These are phyloP conservation scores for Lepidotrigona ventralis DNA, from an alignment of 1,140 invertebrate species.

Conservation along the genomic window DNA sequence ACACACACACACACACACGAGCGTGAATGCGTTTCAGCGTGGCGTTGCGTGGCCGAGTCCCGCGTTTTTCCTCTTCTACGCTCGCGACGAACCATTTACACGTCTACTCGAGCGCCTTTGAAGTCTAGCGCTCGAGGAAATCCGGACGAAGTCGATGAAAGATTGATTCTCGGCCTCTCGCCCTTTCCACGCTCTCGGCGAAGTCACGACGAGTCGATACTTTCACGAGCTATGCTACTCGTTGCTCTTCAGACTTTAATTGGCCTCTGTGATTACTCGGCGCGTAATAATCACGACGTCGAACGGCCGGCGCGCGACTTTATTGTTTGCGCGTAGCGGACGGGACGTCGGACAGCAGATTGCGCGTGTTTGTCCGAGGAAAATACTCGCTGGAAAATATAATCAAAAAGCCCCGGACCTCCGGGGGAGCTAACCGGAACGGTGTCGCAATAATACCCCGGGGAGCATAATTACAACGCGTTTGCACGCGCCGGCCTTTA, in stretches of 20 bases:
- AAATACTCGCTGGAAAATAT: slow-evolving; percentile 16
- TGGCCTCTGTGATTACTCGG: not conserved
- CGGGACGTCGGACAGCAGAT: slow-evolving; percentile 6
- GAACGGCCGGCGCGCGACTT: not conserved
- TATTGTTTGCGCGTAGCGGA: slow-evolving; percentile 12
- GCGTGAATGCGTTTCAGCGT: slow-evolving; percentile 2
- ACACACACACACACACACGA: not conserved
- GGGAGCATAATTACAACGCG: slow-evolving; percentile 15
- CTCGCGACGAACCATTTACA: slow-evolving; percentile 13
- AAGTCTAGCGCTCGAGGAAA: not conserved
- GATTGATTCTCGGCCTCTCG: slow-evolving; percentile 15
- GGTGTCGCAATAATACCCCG: slow-evolving; percentile 8
- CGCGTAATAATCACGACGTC: not conserved
- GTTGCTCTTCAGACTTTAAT: not conserved
- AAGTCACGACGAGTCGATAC: no score
- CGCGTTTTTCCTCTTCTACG: not conserved
- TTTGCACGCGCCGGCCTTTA: not conserved
- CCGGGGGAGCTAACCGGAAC: no score
- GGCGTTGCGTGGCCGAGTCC: not conserved
- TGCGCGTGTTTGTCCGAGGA: slow-evolving; percentile 13
- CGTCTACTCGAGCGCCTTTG: slow-evolving; percentile 30
- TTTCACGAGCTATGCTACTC: no score
- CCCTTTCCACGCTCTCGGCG: no score
- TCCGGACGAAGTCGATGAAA: not conserved
- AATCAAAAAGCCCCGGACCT: not conserved